Evolutionary conservation across 2,113 vertebrate species (phyloP).

Genomic region (Dasyprocta punctata): DNA sequence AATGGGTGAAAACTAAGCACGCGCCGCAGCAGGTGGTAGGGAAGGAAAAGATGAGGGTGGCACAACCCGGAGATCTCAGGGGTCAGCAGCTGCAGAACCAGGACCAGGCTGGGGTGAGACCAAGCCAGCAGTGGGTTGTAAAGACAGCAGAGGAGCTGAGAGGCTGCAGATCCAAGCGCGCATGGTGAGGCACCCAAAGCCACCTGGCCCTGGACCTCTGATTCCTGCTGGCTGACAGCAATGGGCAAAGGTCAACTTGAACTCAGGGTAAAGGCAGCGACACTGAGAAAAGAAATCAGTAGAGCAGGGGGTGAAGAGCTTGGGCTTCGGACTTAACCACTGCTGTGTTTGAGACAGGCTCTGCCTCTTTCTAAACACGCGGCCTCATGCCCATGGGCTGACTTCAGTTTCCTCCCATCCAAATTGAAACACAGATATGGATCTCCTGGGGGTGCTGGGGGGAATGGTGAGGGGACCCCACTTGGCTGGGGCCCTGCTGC

Average conservation of each 20-base stretch:
- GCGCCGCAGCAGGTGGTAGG: too few relatives aligned
- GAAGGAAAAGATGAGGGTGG: neutral
- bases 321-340: neutral
- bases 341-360: neutral
- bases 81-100: fast-evolving
- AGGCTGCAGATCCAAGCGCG: neutral
- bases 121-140: neutral
- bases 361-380: neutral
- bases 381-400: neutral
- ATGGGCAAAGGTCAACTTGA: neutral
- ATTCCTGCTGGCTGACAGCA: neutral
- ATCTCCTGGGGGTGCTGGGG: neutral
- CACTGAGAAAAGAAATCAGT: neutral
- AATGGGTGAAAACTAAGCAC: fast-evolving
- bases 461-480: neutral
- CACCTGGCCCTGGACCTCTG: neutral
- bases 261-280: neutral
- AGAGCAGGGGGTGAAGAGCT: neutral
- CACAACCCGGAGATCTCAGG: neutral
- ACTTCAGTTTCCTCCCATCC: neutral
- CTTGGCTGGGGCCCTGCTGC: neutral
- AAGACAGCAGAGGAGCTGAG: neutral
- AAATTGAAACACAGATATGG: fast-evolving
- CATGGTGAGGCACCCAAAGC: neutral
- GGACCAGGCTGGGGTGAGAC: neutral